Conservation (phyloP, 2,113 vertebrate genomes). For the Sterna hirundo region DNA sequence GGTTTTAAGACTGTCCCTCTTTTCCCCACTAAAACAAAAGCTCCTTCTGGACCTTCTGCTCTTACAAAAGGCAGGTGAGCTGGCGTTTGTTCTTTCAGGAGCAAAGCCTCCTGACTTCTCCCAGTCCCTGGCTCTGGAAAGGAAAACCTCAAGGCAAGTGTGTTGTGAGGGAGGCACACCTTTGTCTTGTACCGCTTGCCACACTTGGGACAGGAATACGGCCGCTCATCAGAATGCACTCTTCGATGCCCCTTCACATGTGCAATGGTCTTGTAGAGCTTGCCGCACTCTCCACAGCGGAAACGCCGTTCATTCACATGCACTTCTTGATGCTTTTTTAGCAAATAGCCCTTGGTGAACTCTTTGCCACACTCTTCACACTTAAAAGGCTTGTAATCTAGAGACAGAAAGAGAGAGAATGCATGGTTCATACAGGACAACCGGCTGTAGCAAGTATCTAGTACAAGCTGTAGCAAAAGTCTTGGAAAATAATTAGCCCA, state of each 20-base stretch:
- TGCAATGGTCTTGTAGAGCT: slow-evolving; percentile 95
- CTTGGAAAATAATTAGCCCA: background rate
- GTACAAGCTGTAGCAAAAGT: background rate
- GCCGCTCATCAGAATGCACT: slow-evolving; percentile 92
- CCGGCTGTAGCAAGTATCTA: too few species aligned
- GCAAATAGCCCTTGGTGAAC: slow-evolving; percentile 92
- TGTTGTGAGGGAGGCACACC: slow-evolving; percentile 60
- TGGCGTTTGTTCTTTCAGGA: background rate
- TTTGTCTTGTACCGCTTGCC: slow-evolving; percentile 97
- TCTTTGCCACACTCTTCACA: slow-evolving; percentile 91
- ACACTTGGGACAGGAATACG: slow-evolving; percentile 87
- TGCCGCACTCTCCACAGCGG: slow-evolving; percentile 96
- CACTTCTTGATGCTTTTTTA: slow-evolving; percentile 95
- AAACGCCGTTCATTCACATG: slow-evolving; percentile 91
- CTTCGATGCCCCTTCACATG: slow-evolving; percentile 95
- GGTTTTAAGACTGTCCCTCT: background rate
- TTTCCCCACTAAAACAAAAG: background rate
- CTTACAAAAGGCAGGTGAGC: background rate
- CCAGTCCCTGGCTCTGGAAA: background rate
- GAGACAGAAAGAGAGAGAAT: background rate
- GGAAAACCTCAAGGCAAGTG: background rate
- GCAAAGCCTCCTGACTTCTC: background rate
- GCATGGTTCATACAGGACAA: background rate
- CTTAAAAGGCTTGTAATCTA: slow-evolving; percentile 89
- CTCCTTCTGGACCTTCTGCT: background rate